A percentile compares a stretch with the other conserved stretches of the same genome.
phyloP scores from a whole-genome alignment of 1,140 invertebrate species.

The Scaptomyza montana region DNA sequence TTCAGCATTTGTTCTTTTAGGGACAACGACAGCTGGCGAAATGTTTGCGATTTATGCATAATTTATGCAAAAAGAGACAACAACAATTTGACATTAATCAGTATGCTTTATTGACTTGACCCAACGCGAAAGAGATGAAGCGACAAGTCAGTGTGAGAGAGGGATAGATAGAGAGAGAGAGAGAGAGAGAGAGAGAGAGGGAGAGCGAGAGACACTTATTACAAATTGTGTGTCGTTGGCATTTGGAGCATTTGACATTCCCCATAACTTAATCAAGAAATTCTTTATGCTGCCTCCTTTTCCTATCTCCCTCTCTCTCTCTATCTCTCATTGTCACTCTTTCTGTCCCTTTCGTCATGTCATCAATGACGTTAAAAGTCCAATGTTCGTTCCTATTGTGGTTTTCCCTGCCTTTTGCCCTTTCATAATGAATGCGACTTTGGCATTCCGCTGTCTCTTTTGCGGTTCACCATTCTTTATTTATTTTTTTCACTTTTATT shows the following conservation, averaged over 20 bases:
- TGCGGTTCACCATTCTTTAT: conserved; percentile 27
- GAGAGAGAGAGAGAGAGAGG: neutral
- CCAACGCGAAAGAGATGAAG: conserved; percentile 3
- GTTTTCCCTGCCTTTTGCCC: conserved; percentile 35
- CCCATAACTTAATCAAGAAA: conserved; percentile 78
- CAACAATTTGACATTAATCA: conserved; percentile 72
- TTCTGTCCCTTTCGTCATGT: conserved; percentile 8
- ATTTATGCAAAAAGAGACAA: conserved; percentile 55
- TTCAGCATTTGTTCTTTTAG: conserved; percentile 27
- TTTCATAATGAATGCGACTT: conserved; percentile 55
- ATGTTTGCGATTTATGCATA: conserved; percentile 63
- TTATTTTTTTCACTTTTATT: conserved; percentile 4
- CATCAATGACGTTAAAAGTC: conserved; percentile 55
- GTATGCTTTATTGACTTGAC: conserved; percentile 66
- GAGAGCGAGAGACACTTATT: conserved; percentile 38
- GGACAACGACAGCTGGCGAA: conserved; percentile 40
- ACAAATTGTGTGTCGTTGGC: conserved; percentile 12
- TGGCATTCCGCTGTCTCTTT: conserved; percentile 49
- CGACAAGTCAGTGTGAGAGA: neutral
- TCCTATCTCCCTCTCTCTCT: neutral
- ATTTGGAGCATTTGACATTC: conserved; percentile 50
- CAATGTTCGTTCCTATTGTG: conserved; percentile 45
- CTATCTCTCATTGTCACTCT: neutral
- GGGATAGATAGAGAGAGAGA: neutral
- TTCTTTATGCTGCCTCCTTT: conserved; percentile 45